These are phyloP conservation scores for Lipotes vexillifer DNA, from an alignment of 2,113 vertebrate species.

Conservation along the genomic window DNA sequence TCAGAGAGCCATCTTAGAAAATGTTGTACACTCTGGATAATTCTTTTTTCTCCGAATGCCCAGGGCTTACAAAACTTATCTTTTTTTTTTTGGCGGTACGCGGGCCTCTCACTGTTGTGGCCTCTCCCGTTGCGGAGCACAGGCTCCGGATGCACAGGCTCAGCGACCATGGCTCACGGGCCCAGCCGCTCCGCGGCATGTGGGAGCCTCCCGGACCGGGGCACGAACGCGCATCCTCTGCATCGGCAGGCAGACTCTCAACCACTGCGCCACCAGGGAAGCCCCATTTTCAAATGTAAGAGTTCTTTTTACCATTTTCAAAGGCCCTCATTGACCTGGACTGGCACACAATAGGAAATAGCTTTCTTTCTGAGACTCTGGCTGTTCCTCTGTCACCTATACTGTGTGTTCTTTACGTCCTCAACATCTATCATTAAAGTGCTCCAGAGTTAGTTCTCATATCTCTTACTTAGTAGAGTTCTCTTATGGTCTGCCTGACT, in stretches of 20 bases:
- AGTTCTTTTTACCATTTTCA: not conserved
- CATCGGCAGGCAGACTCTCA: too few species aligned
- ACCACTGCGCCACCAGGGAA: too few species aligned
- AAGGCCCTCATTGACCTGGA: not conserved
- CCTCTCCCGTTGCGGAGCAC: too few species aligned
- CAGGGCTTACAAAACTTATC: not conserved
- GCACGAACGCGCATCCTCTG: rapidly evolving
- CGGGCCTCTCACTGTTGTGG: too few species aligned
- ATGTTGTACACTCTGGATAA: not conserved
- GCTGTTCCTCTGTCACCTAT: not conserved
- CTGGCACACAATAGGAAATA: not conserved
- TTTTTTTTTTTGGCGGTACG: too few species aligned
- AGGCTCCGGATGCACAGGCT: rapidly evolving
- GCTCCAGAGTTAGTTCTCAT: too few species aligned
- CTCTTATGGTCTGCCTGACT: not conserved
- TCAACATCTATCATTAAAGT: too few species aligned
- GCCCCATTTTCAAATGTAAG: not conserved
- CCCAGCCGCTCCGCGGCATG: too few species aligned
- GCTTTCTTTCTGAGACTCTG: not conserved
- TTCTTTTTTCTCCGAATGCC: not conserved
- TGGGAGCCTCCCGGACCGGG: too few species aligned
- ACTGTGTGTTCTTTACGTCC: not conserved
- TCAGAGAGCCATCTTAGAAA: not conserved
- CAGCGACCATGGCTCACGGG: too few species aligned
- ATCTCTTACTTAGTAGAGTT: not conserved